Evolutionary conservation across 2,888 invertebrate species (phyloP).

Genomic region (Apodemia zela): DNA sequence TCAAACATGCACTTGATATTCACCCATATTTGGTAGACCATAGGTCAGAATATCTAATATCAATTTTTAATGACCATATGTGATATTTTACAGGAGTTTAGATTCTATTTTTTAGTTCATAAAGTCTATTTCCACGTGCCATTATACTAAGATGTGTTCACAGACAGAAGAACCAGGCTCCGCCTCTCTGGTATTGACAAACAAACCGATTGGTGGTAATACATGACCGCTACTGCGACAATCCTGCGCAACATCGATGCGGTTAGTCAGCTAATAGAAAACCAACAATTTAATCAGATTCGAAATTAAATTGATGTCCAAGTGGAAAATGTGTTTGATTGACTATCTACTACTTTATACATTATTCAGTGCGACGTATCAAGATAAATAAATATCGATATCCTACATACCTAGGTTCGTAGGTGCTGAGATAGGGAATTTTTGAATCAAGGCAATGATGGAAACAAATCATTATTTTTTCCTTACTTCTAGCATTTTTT

Average conservation of each 20-base stretch:
- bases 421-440: too few relatives aligned
- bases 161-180: slow-evolving; percentile 45
- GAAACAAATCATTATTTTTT: too few relatives aligned
- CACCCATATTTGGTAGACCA: slow-evolving; percentile 36
- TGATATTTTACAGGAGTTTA: slow-evolving; percentile 32
- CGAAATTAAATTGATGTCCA: slow-evolving; percentile 24
- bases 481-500: too few relatives aligned
- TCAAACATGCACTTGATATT: slow-evolving; percentile 37
- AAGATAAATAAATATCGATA: background rate
- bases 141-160: slow-evolving; percentile 29
- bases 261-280: slow-evolving; percentile 45
- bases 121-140: slow-evolving; percentile 38
- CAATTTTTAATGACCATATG: slow-evolving; percentile 30
- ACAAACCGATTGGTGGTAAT: slow-evolving; percentile 65
- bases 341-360: slow-evolving; percentile 20
- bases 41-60: slow-evolving; percentile 44
- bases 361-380: background rate
- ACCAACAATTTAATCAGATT: slow-evolving; percentile 31
- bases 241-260: slow-evolving; percentile 68
- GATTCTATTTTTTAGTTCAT: slow-evolving; percentile 32
- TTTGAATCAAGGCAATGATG: too few relatives aligned
- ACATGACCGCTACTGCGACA: slow-evolving; percentile 49
- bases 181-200: slow-evolving; percentile 64
- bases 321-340: slow-evolving; percentile 27
- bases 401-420: too few relatives aligned